Percentiles rank a stretch among this genome's conserved stretches.
phyloP scores from a whole-genome alignment of 2,113 vertebrate species.

The Hirundichthys speculiger region DNA sequence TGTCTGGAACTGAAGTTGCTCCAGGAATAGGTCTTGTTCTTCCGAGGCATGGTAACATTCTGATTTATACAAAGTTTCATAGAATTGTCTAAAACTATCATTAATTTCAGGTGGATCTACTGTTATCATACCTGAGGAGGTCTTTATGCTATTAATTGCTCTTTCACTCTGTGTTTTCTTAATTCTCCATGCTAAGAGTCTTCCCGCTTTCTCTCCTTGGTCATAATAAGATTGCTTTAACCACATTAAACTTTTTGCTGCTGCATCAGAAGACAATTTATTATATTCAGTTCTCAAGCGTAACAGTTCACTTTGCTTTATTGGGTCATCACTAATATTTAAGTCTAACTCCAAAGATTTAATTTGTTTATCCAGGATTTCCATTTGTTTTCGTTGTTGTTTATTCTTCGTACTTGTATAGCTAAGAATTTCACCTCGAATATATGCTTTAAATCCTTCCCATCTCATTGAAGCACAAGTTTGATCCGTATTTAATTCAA shows the following conservation, averaged over 20 bases:
- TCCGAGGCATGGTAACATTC: background rate
- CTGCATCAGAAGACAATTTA: background rate
- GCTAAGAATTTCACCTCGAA: background rate
- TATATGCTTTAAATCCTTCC: background rate
- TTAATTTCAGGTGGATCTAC: background rate
- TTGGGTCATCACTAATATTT: background rate
- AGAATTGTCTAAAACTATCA: background rate
- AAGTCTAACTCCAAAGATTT: background rate
- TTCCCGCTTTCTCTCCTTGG: background rate
- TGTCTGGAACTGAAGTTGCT: background rate
- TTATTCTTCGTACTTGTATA: background rate
- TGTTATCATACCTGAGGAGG: background rate
- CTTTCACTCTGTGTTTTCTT: background rate
- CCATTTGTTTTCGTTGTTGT: background rate
- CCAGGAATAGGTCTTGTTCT: background rate
- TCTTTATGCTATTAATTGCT: background rate
- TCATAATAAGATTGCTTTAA: background rate
- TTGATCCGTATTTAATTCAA: too few species aligned
- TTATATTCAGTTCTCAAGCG: background rate
- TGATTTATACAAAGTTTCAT: rapidly evolving
- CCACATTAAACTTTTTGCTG: background rate
- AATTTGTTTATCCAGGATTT: background rate
- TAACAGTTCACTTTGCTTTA: background rate
- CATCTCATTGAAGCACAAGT: too few species aligned
- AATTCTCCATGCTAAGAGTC: background rate